Evolutionary conservation across 2,113 vertebrate genomes (phyloP), one percentile per base, ranked within the genome.

Genomic region (Vidua chalybeata): DNA sequence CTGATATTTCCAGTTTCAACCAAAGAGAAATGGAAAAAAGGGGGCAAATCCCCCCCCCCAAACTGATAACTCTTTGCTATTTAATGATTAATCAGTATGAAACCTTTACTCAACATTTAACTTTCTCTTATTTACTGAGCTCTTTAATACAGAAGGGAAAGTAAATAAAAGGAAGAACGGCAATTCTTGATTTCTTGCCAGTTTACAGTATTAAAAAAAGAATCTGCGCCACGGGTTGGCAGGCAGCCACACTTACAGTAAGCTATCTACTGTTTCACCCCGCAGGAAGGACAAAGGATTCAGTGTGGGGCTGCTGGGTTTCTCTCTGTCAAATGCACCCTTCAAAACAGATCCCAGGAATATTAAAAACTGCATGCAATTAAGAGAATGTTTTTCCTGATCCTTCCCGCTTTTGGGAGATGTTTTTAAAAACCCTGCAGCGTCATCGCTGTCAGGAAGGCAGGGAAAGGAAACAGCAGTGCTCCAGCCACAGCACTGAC

Each of bases 131-230:
- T 96, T 80, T 95, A 96, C 94, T 72, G 95, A 98, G 96, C 95
- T 97, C 96, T 96, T 97, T 84, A 94, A 97, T 96, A 97, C 94
- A 97, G 97, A 98, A 97, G 97, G 97, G 98, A 98, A 98, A 98
- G 94, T 97, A 98, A 98, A 98, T 97, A 98, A 97, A 97, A 98
- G 98, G 97, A 98, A 98, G 97, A 97, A 98, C 97, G 66, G 98
- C 97, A 97, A 98, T 98, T 98, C 97, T 98, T 98, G 98, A 98
- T 95, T 94, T 87, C 48, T 87, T 98, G 98, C 98, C 98, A 99
- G 98, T 97, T 98, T 99, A 98, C 98, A 98, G 98, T 98, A 98
- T 98, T 98, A 97, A 98, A 98, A 98, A 98, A 98, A 98, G 97
- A 93, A 98, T 98, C 97, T 98, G 98, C 96, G 97, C 98, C 97